Base-by-base conservation (phyloP, 2,113 vertebrate genomes). In the Pterophyllum scalare region DNA sequence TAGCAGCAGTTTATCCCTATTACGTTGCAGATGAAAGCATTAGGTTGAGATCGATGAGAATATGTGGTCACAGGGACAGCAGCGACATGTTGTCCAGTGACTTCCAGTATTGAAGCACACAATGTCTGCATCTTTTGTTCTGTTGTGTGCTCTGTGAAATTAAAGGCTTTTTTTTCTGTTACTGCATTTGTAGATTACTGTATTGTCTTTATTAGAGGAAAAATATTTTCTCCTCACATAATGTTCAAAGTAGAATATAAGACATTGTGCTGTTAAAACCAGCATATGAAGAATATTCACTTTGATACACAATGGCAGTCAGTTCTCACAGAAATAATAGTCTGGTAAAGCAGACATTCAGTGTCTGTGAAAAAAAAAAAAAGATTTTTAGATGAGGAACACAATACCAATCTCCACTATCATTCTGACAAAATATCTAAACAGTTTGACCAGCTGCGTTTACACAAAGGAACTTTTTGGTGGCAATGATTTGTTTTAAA, bases 71-170 rank as follows among this genome's bases (percentile, higher is more conserved):
- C 24, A 13, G 17, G 65, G 24, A 20, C 14, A 11, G 43, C 28
- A n/a, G 65, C 24, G 20, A 70, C 24, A 70, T 43, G 43, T 52
- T 52, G 17, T 31, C 65, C 43, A 49, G 15, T 31, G 10, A 52
- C 49, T 70, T 31, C 6, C 17, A 31, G 43, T 24, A 2, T 13
- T 70, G 24, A 52, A 52, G 24, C 65, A 70, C 40, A 70, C 2
- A 49, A 28, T 70, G 4, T 46, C 19, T 52, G 17, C 65, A 70
- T 70, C 11, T 15, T 70, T 70, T 67, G 40, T 67, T 46, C 38
- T 2, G 0, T 67, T 38, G 64, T 19, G 64, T 67, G 46, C 40
- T 49, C 8, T 67, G 8, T 0, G 0, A 28, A 49, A 67, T 49
- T 49, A 26, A 49, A 49, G 15, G 22, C 40, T 67, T 67, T 67